A percentile compares a stretch with the other conserved stretches of the same genome.
Evolutionary conservation across 2,113 vertebrate species (phyloP).

Genomic region (Lynx canadensis): DNA sequence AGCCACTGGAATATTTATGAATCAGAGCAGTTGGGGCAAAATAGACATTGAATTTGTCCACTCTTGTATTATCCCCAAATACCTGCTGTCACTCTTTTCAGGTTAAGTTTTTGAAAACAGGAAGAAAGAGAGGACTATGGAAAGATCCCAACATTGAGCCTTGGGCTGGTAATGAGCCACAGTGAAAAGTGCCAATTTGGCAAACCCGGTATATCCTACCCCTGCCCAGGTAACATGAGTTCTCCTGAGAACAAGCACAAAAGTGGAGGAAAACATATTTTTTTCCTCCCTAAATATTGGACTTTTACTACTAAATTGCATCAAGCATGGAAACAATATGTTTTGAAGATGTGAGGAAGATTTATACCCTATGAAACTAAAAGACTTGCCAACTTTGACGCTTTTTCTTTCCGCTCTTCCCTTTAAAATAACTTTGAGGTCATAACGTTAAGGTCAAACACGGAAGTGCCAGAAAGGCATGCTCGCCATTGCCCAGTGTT

Average conservation of each 20-base stretch:
- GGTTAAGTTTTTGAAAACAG: neutral
- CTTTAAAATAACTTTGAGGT: neutral
- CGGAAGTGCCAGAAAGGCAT: neutral
- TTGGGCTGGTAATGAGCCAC: neutral
- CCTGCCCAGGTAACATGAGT: neutral
- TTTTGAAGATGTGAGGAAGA: neutral
- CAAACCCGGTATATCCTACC: neutral
- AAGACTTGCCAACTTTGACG: neutral
- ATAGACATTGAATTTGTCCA: neutral
- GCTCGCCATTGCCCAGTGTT: rapidly evolving
- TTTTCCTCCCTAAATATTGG: neutral
- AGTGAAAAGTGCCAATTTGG: neutral
- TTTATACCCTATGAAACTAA: neutral
- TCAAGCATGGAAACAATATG: neutral
- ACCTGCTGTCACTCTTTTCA: neutral
- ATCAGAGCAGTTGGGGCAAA: neutral
- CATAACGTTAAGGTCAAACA: neutral
- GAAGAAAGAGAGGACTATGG: neutral
- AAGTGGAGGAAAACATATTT: rapidly evolving
- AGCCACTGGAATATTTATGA: neutral
- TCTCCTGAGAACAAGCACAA: neutral
- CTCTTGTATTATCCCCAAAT: neutral
- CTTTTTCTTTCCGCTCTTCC: neutral
- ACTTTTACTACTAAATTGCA: neutral
- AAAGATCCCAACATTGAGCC: neutral